Percentiles rank a stretch among this genome's conserved stretches.
Evolutionary conservation across 2,797 vertebrate species (phyloP).

Genomic region (Poecilia gillii): DNA sequence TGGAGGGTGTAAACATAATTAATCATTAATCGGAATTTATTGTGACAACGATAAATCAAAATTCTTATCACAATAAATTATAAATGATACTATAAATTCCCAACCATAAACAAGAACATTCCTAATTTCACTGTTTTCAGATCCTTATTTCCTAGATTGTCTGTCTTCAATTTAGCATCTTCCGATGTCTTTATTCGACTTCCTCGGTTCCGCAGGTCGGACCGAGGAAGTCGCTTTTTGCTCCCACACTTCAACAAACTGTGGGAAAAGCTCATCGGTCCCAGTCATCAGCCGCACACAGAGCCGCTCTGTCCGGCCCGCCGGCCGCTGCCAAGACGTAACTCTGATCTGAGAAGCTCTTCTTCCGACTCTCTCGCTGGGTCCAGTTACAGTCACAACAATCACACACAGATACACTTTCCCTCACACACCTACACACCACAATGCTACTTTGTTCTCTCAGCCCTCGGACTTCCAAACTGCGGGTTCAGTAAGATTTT

Average conservation of each 20-base stretch:
- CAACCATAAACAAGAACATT: background rate
- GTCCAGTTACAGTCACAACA: constrained; percentile 42
- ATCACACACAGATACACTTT: background rate
- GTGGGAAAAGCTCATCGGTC: constrained; percentile 34
- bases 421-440: constrained; percentile 1
- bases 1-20: no score
- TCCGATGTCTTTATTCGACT: background rate
- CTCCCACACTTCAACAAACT: constrained; percentile 62
- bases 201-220: constrained; percentile 10
- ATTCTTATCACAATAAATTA: no score
- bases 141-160: background rate
- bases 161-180: background rate
- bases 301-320: constrained; percentile 56
- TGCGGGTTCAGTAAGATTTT: background rate
- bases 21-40: no score
- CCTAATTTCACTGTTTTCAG: background rate
- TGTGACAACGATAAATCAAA: no score
- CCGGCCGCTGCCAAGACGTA: constrained; percentile 36
- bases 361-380: constrained; percentile 37
- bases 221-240: constrained; percentile 42
- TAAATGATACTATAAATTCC: no score
- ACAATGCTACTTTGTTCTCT: constrained; percentile 20
- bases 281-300: constrained; percentile 50
- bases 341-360: constrained; percentile 24
- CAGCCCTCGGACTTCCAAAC: background rate